Percentiles rank a stretch among this genome's conserved stretches.
Conservation (phyloP, 2,797 vertebrate species). For the Sebastes umbrosus region DNA sequence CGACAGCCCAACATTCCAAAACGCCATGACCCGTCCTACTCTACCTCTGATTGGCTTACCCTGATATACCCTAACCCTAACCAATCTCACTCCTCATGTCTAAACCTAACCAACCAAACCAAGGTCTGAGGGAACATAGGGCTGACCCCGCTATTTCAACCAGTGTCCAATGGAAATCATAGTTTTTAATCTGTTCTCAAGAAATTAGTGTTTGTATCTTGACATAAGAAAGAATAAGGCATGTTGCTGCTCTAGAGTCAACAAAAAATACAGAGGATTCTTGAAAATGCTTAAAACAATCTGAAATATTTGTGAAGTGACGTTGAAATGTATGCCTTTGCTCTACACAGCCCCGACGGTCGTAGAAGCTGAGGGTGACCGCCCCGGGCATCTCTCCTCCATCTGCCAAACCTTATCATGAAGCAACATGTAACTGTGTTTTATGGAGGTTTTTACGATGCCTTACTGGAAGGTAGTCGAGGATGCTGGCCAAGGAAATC, state of each 20-base stretch:
- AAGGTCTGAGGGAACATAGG: too few species aligned
- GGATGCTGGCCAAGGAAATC: not conserved
- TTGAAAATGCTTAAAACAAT: not conserved
- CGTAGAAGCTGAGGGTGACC: conserved; percentile 20
- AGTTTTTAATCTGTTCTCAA: not conserved
- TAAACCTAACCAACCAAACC: too few species aligned
- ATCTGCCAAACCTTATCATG: conserved; percentile 7
- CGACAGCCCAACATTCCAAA: too few species aligned
- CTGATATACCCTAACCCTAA: too few species aligned
- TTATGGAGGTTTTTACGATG: conserved; percentile 30
- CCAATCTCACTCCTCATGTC: too few species aligned
- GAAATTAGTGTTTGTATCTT: not conserved
- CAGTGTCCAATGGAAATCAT: not conserved
- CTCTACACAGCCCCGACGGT: not conserved
- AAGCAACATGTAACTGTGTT: conserved; percentile 5
- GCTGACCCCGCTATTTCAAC: not conserved
- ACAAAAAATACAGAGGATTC: not conserved
- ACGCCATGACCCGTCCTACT: too few species aligned
- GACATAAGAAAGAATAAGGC: not conserved
- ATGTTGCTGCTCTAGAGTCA: not conserved
- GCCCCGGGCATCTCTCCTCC: not conserved
- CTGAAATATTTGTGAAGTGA: not conserved
- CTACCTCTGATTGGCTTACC: too few species aligned
- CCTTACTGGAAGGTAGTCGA: conserved; percentile 15
- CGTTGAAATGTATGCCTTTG: not conserved